Percentiles rank a stretch among this genome's conserved stretches.
Evolutionary conservation across 2,797 vertebrate genomes (phyloP).

Genomic region (Oryzias dopingdopingensis): DNA sequence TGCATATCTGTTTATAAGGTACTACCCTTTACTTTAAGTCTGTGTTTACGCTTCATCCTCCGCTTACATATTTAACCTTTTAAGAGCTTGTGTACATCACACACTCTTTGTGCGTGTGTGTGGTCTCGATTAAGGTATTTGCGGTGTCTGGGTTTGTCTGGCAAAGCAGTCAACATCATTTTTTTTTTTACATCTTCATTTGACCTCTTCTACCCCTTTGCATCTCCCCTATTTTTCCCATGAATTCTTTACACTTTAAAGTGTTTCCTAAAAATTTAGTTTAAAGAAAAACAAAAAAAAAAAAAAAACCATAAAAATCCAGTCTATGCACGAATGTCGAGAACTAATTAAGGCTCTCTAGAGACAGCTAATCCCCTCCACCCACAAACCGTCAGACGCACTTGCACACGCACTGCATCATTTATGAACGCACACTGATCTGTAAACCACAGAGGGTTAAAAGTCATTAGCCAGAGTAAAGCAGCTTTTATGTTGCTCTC

Average conservation of each 20-base stretch:
- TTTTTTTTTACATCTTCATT: constrained; percentile 20
- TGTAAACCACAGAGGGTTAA: constrained; percentile 61
- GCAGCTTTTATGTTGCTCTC: constrained; percentile 59
- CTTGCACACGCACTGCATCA: constrained; percentile 63
- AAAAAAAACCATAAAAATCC: constrained; percentile 18
- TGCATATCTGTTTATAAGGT: constrained; percentile 49
- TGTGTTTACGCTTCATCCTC: constrained; percentile 51
- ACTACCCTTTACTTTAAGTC: constrained; percentile 48
- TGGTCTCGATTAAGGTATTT: constrained; percentile 36
- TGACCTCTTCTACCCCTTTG: constrained; percentile 23
- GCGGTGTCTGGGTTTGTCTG: constrained; percentile 32
- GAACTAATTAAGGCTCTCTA: constrained; percentile 63
- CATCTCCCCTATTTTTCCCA: constrained; percentile 4
- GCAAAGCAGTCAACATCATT: constrained; percentile 12
- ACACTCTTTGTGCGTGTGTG: constrained; percentile 21
- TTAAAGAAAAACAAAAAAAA: constrained; percentile 22
- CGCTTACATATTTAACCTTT: constrained; percentile 55
- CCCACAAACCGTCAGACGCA: constrained; percentile 63
- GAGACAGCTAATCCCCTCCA: constrained; percentile 66
- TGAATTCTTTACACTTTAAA: constrained; percentile 4
- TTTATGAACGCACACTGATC: constrained; percentile 73
- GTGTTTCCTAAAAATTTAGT: constrained; percentile 14
- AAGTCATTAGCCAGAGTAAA: constrained; percentile 63
- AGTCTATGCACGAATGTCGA: constrained; percentile 26
- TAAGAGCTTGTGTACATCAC: constrained; percentile 68